Conservation (phyloP, 2,888 invertebrate species). For the Campoplex nolae region DNA sequence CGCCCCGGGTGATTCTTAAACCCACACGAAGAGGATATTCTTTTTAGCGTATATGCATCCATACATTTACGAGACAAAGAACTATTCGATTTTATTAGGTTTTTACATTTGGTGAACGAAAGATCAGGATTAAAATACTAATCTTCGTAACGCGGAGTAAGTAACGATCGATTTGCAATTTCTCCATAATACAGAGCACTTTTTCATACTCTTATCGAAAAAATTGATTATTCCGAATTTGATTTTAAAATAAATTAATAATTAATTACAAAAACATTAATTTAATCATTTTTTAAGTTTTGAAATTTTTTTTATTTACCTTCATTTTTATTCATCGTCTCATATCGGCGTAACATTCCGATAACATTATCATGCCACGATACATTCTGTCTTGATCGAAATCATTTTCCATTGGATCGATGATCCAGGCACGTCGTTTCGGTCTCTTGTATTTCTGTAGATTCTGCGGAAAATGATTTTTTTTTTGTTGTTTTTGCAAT, state of each 20-base stretch:
- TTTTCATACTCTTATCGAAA: background rate
- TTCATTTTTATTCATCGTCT: constrained; percentile 36
- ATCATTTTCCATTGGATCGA: constrained; percentile 77
- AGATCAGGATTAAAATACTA: background rate
- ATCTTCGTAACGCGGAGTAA: background rate
- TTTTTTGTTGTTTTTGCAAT: too few relatives aligned
- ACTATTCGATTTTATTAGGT: constrained; percentile 84
- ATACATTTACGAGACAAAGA: constrained; percentile 71
- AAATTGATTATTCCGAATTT: too few relatives aligned
- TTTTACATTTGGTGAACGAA: constrained; percentile 77
- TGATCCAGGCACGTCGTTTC: constrained; percentile 73
- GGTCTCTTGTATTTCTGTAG: constrained; percentile 78
- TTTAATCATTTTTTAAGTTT: too few relatives aligned
- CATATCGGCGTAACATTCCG: constrained; percentile 76
- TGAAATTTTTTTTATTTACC: background rate
- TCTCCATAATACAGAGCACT: background rate
- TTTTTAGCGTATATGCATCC: constrained; percentile 55
- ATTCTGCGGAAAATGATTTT: constrained; percentile 66
- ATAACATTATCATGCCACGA: constrained; percentile 81
- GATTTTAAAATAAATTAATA: too few relatives aligned
- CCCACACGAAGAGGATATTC: constrained; percentile 81
- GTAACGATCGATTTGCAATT: background rate
- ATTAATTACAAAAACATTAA: too few relatives aligned
- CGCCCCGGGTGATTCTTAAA: constrained; percentile 75
- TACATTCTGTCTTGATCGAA: constrained; percentile 79